A percentile compares a stretch with the other conserved stretches of the same genome.
Conservation (phyloP, 2,797 vertebrate species). For the Emys orbicularis region DNA sequence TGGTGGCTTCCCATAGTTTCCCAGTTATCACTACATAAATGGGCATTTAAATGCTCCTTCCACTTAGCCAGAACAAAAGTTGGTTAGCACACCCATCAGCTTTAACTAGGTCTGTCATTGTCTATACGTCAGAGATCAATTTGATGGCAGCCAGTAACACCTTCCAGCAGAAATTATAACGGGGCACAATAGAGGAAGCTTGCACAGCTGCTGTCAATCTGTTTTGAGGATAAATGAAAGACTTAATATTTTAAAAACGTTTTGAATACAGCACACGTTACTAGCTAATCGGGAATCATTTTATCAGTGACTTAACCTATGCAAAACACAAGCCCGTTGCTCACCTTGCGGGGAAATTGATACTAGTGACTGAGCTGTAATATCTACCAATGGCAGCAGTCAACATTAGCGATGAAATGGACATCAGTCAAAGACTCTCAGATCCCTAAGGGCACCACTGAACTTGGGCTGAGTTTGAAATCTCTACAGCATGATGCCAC, state of each 20-base stretch:
- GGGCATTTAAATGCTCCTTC: background rate
- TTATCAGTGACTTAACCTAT: background rate
- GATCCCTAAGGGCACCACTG: background rate
- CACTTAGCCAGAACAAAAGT: background rate
- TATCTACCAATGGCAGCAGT: background rate
- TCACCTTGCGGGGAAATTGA: background rate
- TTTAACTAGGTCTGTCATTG: background rate
- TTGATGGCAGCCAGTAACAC: background rate
- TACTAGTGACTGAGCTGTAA: background rate
- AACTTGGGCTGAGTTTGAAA: background rate
- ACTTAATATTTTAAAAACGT: background rate
- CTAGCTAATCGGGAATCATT: background rate
- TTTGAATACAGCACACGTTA: background rate
- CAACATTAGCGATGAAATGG: background rate
- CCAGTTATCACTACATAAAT: background rate
- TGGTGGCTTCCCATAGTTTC: background rate
- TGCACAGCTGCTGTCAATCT: background rate
- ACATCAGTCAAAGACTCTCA: background rate
- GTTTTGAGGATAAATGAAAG: background rate
- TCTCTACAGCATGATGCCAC: background rate
- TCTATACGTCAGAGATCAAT: background rate
- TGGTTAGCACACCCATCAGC: background rate
- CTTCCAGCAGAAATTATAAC: background rate
- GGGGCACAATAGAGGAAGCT: background rate
- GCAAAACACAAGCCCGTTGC: background rate